Evolutionary conservation across 1,140 invertebrate species (phyloP), one percentile per base, ranked within the genome.

Genomic region (Stratiolaelaps scimitus): DNA sequence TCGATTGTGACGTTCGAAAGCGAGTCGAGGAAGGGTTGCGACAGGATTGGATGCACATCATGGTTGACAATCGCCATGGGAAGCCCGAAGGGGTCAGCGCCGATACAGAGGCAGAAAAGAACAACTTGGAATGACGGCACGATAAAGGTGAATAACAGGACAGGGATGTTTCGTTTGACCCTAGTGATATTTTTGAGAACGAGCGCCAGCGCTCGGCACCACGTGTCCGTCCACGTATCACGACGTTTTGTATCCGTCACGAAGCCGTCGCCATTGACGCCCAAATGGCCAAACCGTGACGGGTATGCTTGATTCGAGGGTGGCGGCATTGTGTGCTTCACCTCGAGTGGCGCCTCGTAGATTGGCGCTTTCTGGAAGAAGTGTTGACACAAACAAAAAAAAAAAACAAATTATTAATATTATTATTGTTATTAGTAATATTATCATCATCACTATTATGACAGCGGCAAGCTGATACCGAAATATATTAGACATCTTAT

Each of bases 121-220:
- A 93, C 86, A n/a, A 91, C 89, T 79, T 96, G 90, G 76, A 90
- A 84, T 1, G 91, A 86, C 34, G 92, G 92, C 70, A 96, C 76
- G 10, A 86, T 84, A 72, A 94, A 90, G 72, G 94, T 89, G 76
- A 95, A 95, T 67, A 88, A 76, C 83, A 92, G 88, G 20, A 92
- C 84, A 46, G 87, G 87, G 53, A 92, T 85, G 75, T 95, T 95
- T 69, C 92, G 81, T 83, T 86, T 89, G 85, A 94, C 90, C 68
- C 88, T 82, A 29, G 92, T 80, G 73, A 93, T 85, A 76, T 95
- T 96, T 77, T 96, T 96, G 75, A 89, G 86, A 64, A 92, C 79
- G 43, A 94, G 75, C 7, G 91, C 90, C 67, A 82, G 81, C 80
- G 90, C 69, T 19, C 65, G 13, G 15, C 40, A 43, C 64, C 29